A percentile compares a stretch with the other conserved stretches of the same genome.
phyloP scores from a whole-genome alignment of 1,140 invertebrate genomes.

The Pseudomyrmex cubaensis region DNA sequence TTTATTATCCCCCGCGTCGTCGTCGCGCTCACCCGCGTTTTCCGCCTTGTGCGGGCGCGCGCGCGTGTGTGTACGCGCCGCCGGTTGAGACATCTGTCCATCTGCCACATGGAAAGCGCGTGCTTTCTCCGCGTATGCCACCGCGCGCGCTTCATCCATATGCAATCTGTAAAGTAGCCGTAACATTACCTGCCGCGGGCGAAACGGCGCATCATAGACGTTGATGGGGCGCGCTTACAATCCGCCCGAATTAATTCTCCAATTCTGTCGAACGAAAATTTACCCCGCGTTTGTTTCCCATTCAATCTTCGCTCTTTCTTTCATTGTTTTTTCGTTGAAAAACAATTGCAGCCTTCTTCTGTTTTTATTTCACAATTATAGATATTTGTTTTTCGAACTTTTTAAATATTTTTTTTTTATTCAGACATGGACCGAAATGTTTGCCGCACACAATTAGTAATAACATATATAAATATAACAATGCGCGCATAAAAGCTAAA shows the following conservation, averaged over 20 bases:
- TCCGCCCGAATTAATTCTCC: constrained; percentile 32
- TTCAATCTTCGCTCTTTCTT: not conserved
- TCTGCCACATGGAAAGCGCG: constrained; percentile 51
- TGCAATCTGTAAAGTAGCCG: constrained; percentile 62
- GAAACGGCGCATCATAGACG: constrained; percentile 34
- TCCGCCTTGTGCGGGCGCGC: constrained; percentile 31
- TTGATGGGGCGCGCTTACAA: constrained; percentile 34
- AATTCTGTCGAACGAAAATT: not conserved
- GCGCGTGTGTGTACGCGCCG: constrained; percentile 46
- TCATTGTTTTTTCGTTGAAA: not conserved
- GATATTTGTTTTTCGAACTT: too few species aligned
- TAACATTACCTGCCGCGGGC: constrained; percentile 49
- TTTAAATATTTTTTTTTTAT: too few species aligned
- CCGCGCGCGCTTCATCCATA: constrained; percentile 50
- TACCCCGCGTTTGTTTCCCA: too few species aligned
- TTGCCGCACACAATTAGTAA: too few species aligned
- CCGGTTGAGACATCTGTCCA: constrained; percentile 44
- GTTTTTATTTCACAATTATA: too few species aligned
- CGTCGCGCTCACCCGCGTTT: constrained; percentile 36
- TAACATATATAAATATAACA: too few species aligned
- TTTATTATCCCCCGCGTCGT: constrained; percentile 50
- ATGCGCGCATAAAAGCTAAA: too few species aligned
- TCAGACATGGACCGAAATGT: too few species aligned
- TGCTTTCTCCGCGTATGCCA: constrained; percentile 43
- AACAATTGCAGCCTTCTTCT: not conserved